Evolutionary conservation across 2,113 vertebrate species (phyloP).

Genomic region (Atractosteus spatula): DNA sequence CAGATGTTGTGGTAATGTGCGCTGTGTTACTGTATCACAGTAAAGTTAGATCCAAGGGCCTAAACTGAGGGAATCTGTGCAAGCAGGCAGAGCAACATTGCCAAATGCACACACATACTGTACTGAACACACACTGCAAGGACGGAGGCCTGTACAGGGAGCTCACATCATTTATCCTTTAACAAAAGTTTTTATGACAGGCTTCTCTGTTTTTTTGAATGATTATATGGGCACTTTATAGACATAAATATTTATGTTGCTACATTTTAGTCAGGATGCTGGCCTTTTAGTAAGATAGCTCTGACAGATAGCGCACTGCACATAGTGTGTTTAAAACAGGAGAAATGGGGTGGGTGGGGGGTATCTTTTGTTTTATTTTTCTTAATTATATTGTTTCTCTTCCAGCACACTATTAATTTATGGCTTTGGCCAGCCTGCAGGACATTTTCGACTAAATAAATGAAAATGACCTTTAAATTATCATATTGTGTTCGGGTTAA

Average conservation of each 20-base stretch:
- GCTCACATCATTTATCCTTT: too few relatives aligned
- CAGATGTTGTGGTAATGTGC: too few relatives aligned
- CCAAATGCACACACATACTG: too few relatives aligned
- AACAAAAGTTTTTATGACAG: slow-evolving; percentile 44
- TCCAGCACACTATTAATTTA: slow-evolving; percentile 1
- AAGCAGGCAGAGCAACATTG: too few relatives aligned
- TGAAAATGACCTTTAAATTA: slow-evolving; percentile 5
- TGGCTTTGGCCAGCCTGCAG: background rate
- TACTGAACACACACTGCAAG: too few relatives aligned
- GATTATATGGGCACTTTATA: slow-evolving; percentile 74
- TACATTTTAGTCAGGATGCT: slow-evolving; percentile 72
- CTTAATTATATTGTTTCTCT: background rate
- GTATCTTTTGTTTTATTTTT: slow-evolving; percentile 13
- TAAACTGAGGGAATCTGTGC: too few relatives aligned
- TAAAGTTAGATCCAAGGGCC: too few relatives aligned
- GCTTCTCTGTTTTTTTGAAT: slow-evolving; percentile 48
- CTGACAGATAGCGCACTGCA: slow-evolving; percentile 46
- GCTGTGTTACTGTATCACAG: too few relatives aligned
- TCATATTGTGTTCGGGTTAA: background rate
- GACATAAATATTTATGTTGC: slow-evolving; percentile 77
- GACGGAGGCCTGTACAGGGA: too few relatives aligned
- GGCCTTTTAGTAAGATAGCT: slow-evolving; percentile 60
- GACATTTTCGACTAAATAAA: slow-evolving; percentile 7
- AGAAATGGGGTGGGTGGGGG: slow-evolving; percentile 31
- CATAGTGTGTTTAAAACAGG: slow-evolving; percentile 59